These are phyloP conservation scores for Macrophya alboannulata DNA, from an alignment of 2,888 invertebrate genomes.

Conservation along the genomic window DNA sequence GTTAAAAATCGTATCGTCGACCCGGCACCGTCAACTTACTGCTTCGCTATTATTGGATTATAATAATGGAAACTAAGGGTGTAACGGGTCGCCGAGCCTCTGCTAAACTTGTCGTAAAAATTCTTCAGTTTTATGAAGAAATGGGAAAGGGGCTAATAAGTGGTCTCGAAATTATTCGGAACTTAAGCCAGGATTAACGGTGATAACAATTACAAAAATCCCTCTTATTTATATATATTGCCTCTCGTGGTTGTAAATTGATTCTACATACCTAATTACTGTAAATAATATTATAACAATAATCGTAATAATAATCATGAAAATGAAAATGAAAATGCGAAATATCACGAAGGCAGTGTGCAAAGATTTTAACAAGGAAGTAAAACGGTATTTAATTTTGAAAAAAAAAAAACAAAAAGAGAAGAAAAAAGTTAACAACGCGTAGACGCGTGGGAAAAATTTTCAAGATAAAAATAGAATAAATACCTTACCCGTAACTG, in stretches of 20 bases:
- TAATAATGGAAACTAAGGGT: constrained; percentile 26
- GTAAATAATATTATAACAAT: background rate
- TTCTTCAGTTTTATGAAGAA: constrained; percentile 69
- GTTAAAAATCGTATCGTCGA: background rate
- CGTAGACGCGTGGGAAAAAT: constrained; percentile 41
- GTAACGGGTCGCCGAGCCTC: background rate
- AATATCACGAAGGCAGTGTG: constrained; percentile 39
- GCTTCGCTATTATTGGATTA: constrained; percentile 40
- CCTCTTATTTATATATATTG: constrained; percentile 6
- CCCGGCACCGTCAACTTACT: background rate
- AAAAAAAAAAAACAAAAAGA: background rate
- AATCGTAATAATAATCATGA: background rate
- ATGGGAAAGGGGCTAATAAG: background rate
- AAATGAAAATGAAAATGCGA: background rate
- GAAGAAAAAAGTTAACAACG: background rate
- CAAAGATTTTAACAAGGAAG: background rate
- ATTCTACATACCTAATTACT: constrained; percentile 2
- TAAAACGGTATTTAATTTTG: constrained; percentile 20
- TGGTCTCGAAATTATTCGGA: background rate
- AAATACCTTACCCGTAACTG: constrained; percentile 41
- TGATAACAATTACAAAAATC: background rate
- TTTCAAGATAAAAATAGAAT: constrained; percentile 19
- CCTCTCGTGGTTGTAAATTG: constrained; percentile 8
- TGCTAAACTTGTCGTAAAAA: constrained; percentile 46
- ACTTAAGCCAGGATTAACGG: constrained; percentile 39